These are phyloP conservation scores for Gymnothorax javanicus DNA, from an alignment of 2,797 vertebrate species.

Conservation along the genomic window DNA sequence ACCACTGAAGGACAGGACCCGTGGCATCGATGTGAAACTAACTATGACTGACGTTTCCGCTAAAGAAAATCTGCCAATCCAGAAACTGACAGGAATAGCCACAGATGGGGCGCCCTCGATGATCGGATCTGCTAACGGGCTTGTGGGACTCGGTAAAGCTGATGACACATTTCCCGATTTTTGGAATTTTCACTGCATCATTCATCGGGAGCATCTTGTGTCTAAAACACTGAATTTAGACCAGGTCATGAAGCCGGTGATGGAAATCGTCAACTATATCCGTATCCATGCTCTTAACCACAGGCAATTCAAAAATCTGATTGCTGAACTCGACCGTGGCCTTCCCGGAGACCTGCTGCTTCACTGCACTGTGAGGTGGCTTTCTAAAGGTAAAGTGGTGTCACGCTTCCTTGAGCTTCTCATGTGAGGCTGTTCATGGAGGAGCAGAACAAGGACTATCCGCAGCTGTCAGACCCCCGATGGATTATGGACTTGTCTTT, in stretches of 20 bases:
- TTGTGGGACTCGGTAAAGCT: background rate
- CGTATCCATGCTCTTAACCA: constrained; percentile 34
- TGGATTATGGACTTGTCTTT: constrained; percentile 50
- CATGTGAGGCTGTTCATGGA: constrained; percentile 46
- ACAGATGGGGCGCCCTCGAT: background rate
- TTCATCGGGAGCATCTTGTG: constrained; percentile 20
- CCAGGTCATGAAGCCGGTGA: constrained; percentile 38
- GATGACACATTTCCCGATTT: background rate
- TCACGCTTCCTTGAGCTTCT: constrained; percentile 45
- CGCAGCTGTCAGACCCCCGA: constrained; percentile 42
- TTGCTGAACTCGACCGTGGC: constrained; percentile 27
- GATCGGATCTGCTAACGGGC: constrained; percentile 7
- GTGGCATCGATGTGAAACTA: no score
- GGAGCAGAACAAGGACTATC: constrained; percentile 49
- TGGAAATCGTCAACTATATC: constrained; percentile 37
- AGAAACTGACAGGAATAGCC: background rate
- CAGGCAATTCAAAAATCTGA: constrained; percentile 37
- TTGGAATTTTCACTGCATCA: background rate
- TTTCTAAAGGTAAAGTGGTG: no score
- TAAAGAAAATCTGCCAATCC: no score
- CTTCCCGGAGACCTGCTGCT: constrained; percentile 32
- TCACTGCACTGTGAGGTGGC: no score
- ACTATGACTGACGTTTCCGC: no score
- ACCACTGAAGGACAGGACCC: no score
- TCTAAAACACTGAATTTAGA: constrained; percentile 36